phyloP scores from a whole-genome alignment of 1,140 invertebrate species.

The Apis laboriosa region DNA sequence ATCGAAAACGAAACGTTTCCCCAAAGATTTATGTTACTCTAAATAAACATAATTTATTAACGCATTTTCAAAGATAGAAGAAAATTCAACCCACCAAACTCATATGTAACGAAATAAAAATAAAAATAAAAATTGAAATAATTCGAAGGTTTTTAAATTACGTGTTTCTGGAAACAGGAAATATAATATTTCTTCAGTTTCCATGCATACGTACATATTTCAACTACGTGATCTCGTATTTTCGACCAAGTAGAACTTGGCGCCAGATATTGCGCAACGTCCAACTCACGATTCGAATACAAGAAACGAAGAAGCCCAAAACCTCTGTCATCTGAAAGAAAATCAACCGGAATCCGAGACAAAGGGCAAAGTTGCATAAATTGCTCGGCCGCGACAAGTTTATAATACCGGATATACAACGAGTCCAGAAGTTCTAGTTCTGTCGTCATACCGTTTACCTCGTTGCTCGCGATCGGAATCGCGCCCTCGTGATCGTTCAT shows the following conservation, averaged over 20 bases:
- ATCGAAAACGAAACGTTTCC: neutral
- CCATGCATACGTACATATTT: too few species aligned
- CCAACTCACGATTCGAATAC: neutral
- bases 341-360: slow-evolving; percentile 20
- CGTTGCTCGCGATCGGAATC: slow-evolving; percentile 4
- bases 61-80: neutral
- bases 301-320: neutral
- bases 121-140: too few species aligned
- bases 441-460: slow-evolving; percentile 6
- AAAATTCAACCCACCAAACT: too few species aligned
- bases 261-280: slow-evolving; percentile 10
- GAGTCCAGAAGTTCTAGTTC: slow-evolving; percentile 14
- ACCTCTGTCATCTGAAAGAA: slow-evolving; percentile 20
- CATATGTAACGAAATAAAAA: too few species aligned
- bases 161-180: too few species aligned
- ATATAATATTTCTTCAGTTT: too few species aligned
- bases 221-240: too few species aligned
- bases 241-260: neutral
- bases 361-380: slow-evolving; percentile 31
- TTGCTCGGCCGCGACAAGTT: slow-evolving; percentile 12
- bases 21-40: neutral
- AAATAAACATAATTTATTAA: neutral
- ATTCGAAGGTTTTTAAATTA: too few species aligned
- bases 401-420: slow-evolving; percentile 19
- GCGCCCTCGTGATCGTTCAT: slow-evolving; percentile 42